Evolutionary conservation across 2,113 vertebrate genomes (phyloP).

Genomic region (Oreamnos americanus): DNA sequence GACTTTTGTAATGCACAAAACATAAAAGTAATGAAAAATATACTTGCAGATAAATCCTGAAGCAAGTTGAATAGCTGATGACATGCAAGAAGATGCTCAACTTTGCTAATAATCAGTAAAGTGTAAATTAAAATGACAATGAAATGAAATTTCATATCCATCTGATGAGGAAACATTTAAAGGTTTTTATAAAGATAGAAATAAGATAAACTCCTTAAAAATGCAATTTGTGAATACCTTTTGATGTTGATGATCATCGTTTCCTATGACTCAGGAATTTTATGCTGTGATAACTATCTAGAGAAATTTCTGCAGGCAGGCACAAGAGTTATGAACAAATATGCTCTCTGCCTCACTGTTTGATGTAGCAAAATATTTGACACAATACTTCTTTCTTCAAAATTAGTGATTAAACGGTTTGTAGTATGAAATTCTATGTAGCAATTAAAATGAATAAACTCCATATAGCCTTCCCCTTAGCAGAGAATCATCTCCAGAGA

Average conservation of each 20-base stretch:
- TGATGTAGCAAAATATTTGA: background rate
- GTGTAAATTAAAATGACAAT: background rate
- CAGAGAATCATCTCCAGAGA: background rate
- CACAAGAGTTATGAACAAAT: background rate
- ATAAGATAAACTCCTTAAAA: background rate
- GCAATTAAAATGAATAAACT: background rate
- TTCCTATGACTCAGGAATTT: background rate
- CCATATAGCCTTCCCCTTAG: background rate
- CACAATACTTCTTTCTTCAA: background rate
- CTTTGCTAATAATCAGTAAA: background rate
- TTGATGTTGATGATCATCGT: background rate
- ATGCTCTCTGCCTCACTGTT: background rate
- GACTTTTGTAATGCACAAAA: background rate
- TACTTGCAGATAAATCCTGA: background rate
- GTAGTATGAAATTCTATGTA: background rate
- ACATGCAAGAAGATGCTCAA: background rate
- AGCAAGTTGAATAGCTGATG: background rate
- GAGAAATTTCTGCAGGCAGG: background rate
- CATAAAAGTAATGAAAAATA: background rate
- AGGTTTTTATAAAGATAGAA: background rate
- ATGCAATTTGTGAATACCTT: background rate
- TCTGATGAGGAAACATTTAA: background rate
- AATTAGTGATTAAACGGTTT: background rate
- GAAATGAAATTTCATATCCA: background rate
- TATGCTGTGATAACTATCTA: background rate